These are phyloP conservation scores for Meloe dianella DNA, from an alignment of 2,888 invertebrate species.

Conservation along the genomic window DNA sequence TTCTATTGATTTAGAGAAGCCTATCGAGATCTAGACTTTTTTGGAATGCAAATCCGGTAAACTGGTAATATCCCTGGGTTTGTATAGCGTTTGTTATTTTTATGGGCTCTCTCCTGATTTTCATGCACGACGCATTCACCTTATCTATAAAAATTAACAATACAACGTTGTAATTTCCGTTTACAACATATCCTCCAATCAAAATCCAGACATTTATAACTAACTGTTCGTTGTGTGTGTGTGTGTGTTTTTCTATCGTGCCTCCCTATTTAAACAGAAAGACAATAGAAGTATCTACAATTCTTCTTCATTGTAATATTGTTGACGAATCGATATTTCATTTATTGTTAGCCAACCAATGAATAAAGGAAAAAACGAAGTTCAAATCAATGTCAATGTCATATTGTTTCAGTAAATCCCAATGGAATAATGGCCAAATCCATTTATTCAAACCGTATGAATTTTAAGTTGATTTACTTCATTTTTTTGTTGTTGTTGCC, in stretches of 20 bases:
- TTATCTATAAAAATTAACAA: slow-evolving; percentile 7
- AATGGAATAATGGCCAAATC: not conserved
- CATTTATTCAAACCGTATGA: not conserved
- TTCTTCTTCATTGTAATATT: too few relatives aligned
- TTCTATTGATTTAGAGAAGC: too few relatives aligned
- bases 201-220: not conserved
- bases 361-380: not conserved
- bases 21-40: not conserved
- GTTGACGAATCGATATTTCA: not conserved
- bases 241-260: too few relatives aligned
- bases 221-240: too few relatives aligned
- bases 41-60: not conserved
- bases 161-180: slow-evolving; percentile 4
- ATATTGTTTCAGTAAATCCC: not conserved
- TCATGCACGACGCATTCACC: not conserved
- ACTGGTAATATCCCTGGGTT: too few relatives aligned
- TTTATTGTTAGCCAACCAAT: not conserved
- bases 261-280: too few relatives aligned
- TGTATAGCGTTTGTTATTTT: too few relatives aligned
- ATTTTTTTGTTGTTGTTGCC: too few relatives aligned
- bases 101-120: not conserved
- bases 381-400: slow-evolving; percentile 1
- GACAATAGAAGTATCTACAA: not conserved
- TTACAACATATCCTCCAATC: not conserved
- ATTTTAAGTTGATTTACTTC: not conserved